Evolutionary conservation across 2,113 vertebrate genomes (phyloP).

Genomic region (Acrocephalus kingi): DNA sequence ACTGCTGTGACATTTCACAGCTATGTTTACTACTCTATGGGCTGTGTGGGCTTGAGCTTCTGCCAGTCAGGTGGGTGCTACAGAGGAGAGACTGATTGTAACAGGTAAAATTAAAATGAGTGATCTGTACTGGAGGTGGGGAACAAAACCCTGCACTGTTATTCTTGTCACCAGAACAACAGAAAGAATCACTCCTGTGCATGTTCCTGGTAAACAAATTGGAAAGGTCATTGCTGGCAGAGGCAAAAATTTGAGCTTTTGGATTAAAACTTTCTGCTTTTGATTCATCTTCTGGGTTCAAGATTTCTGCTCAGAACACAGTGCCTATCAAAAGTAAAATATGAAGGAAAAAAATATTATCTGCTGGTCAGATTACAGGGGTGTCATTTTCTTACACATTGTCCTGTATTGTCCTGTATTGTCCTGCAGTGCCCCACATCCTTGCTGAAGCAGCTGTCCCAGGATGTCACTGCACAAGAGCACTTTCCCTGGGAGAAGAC

Average conservation of each 20-base stretch:
- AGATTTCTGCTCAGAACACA: background rate
- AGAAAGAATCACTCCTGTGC: background rate
- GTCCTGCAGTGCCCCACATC: background rate
- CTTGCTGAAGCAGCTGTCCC: accelerated
- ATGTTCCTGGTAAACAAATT: background rate
- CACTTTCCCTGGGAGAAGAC: background rate
- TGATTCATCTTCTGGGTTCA: background rate
- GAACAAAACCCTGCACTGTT: background rate
- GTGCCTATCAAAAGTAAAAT: background rate
- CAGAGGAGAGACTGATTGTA: background rate
- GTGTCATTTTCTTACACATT: background rate
- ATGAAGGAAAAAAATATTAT: too few species aligned
- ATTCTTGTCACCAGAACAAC: background rate
- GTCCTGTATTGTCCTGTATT: background rate
- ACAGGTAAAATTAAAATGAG: background rate
- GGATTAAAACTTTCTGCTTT: background rate
- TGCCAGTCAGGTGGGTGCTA: background rate
- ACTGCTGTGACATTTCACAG: background rate
- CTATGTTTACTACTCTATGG: background rate
- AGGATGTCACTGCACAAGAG: background rate
- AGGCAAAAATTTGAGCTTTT: background rate
- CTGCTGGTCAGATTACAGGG: background rate
- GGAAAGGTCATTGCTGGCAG: background rate
- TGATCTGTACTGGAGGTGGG: background rate
- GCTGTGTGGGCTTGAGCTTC: background rate